Evolutionary conservation across 2,113 vertebrate species (phyloP), one percentile per base, ranked within the genome.

Genomic region (Cnemophilus loriae): DNA sequence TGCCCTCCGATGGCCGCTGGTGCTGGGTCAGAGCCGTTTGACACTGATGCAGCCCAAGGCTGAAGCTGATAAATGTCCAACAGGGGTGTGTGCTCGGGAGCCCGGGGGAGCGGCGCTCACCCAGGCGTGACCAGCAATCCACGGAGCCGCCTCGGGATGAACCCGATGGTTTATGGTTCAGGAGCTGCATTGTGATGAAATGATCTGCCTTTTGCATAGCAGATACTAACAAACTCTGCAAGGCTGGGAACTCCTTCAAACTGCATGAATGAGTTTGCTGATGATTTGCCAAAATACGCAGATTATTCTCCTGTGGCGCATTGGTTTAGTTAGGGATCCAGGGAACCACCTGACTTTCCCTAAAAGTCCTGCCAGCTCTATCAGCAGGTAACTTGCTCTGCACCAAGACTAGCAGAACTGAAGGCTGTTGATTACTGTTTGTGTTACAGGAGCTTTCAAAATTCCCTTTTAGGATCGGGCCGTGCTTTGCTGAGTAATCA

Each of bases 161-260:
- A 1, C 33, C 1, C 6, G 0, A 22, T 49, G 73, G 21, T 44
- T 91, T 49, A 13, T 56, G 92, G 78, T 30, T 87, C 96, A 87
- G 78, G 70, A 82, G 44, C n/a, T 0, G 0, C 1, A 7, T 5
- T 65, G 37, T 6, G 70, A 41, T 46, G 37, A 41, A 57, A 24
- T 14, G 33, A 52, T 44, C 52, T 89, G 94, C 35, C 57, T 63
- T 64, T 55, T 94, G 67, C 87, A 33, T 6, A 37, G 69, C 77
- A 76, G 44, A 60, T 33, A 12, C 71, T 63, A 42, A 77, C 69
- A 44, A 9, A 46, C 44, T 52, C 44, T 75, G 77, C 59, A 56
- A 74, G 61, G 61, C 70, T 78, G 89, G 81, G 50, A 91, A 53
- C 87, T 85, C 61, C 87, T 89, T 93, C 70, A 60, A 49, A 50